Evolutionary conservation across 2,888 invertebrate species (phyloP), one percentile per base, ranked within the genome.

Genomic region (Acleris sparsana): DNA sequence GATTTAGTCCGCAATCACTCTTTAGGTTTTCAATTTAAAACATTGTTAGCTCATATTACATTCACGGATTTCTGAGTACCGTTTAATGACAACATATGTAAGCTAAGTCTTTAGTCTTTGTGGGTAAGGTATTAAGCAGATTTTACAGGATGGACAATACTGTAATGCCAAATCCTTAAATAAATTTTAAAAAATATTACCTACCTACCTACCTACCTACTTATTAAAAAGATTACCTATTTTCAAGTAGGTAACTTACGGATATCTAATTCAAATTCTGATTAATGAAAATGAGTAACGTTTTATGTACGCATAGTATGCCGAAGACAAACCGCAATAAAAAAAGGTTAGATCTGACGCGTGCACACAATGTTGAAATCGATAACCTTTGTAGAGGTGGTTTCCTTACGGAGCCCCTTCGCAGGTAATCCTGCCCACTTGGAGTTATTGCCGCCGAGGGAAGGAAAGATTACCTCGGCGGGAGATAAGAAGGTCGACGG

Each of bases 341-440:
- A 80, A 80, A 73, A 74, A 78, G 80, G 63, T 51, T 80, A 76
- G 82, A 80, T 80, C 75, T 80, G 80, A 81, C 80, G 82, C 81
- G 80, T 85, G 83, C 82, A 87, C 85, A 85, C 86, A 87, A 87
- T 87, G 86, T 87, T 88, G 85, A 84, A 89, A 92, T 91, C 90
- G 90, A 91, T 92, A 90, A 88, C 87, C 85, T 87, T 87, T 86
- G 87, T 90, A 82, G 81, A 89, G 88, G 88, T 85, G 86, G 89
- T 89, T 88, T 85, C 82, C 86, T 88, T 85, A 86, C 87, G 87
- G 80, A 87, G 88, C 88, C 89, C 89, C 87, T 89, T 89, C 83
- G 84, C 90, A 92, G 91, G 92, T 92, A 92, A 92, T 92, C 91
- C 92, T 90, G 90, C 91, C 92, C 92, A 92, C 91, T 92, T 86